A percentile compares a stretch with the other conserved stretches of the same genome.
These are phyloP conservation scores for Erebia palarica DNA, from an alignment of 2,888 invertebrate genomes.

Conservation along the genomic window DNA sequence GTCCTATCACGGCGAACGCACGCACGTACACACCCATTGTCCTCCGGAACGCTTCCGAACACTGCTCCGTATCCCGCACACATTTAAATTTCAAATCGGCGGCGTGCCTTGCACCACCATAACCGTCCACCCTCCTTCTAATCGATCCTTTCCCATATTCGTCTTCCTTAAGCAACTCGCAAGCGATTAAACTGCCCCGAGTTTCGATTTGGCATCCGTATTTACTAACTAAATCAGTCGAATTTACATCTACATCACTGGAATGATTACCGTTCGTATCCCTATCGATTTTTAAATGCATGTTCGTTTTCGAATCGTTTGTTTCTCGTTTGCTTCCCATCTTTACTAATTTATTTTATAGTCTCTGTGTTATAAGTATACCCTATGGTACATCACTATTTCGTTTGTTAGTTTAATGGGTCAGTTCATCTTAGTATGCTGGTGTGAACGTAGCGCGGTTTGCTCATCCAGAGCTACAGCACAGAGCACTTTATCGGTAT, in stretches of 20 bases:
- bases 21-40: slow-evolving; percentile 67
- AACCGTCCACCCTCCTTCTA: slow-evolving; percentile 64
- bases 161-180: slow-evolving; percentile 63
- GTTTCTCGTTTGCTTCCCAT: slow-evolving; percentile 34
- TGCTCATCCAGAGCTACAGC: slow-evolving; percentile 49
- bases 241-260: slow-evolving; percentile 59
- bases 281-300: slow-evolving; percentile 52
- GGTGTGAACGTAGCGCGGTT: slow-evolving; percentile 28
- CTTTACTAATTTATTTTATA: slow-evolving; percentile 21
- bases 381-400: slow-evolving; percentile 30
- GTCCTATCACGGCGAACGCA: slow-evolving; percentile 56
- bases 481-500: slow-evolving; percentile 61
- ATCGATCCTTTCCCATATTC: slow-evolving; percentile 69
- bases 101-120: slow-evolving; percentile 64
- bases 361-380: slow-evolving; percentile 3
- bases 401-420: slow-evolving; percentile 23
- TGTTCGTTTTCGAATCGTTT: slow-evolving; percentile 44
- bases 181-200: slow-evolving; percentile 52
- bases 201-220: slow-evolving; percentile 59
- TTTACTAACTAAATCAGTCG: slow-evolving; percentile 73
- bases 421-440: slow-evolving; percentile 72
- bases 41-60: slow-evolving; percentile 61
- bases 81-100: slow-evolving; percentile 75
- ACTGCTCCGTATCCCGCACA: slow-evolving; percentile 56
- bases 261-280: slow-evolving; percentile 63